Percentiles rank a stretch among this genome's conserved stretches.
These are phyloP conservation scores for Tangara arthus DNA, from an alignment of 2,797 vertebrate species.

Conservation along the genomic window DNA sequence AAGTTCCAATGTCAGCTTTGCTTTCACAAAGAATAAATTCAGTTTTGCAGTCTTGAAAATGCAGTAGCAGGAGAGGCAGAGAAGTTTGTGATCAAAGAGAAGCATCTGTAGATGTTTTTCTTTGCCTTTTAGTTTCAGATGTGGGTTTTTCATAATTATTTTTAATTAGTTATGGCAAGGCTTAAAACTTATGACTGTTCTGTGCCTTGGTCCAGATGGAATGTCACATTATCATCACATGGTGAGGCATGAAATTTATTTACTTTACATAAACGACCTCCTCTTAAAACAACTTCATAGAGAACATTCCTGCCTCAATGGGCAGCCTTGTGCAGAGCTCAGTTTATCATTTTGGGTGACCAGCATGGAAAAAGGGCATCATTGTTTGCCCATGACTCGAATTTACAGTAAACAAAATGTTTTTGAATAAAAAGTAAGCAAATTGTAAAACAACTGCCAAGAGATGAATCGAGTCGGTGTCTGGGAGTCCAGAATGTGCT, in stretches of 20 bases:
- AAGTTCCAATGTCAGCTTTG: not conserved
- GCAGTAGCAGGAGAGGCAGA: not conserved
- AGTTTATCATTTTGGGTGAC: slow-evolving; percentile 68
- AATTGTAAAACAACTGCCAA: slow-evolving; percentile 75
- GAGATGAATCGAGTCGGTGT: slow-evolving; percentile 73
- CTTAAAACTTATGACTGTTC: slow-evolving; percentile 80
- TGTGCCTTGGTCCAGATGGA: slow-evolving; percentile 78
- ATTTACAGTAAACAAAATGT: slow-evolving; percentile 91
- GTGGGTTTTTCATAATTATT: slow-evolving; percentile 89
- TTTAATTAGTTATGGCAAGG: slow-evolving; percentile 89
- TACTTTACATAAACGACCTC: slow-evolving; percentile 83
- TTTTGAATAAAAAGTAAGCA: slow-evolving; percentile 84
- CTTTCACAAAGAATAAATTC: not conserved
- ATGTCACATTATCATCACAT: slow-evolving; percentile 98
- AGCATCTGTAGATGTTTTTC: slow-evolving; percentile 46
- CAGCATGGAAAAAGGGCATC: slow-evolving; percentile 72
- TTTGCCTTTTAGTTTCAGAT: slow-evolving; percentile 80
- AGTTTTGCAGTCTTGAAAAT: not conserved
- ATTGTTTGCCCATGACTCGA: slow-evolving; percentile 79
- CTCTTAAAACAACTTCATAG: slow-evolving; percentile 85
- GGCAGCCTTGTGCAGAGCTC: slow-evolving; percentile 68
- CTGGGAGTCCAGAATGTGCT: slow-evolving; percentile 58
- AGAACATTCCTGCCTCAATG: slow-evolving; percentile 78
- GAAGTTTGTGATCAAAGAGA: not conserved
- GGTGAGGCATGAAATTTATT: slow-evolving; percentile 91